These are phyloP conservation scores for Oreochromis grahami DNA, from an alignment of 2,797 vertebrate genomes.

Conservation along the genomic window DNA sequence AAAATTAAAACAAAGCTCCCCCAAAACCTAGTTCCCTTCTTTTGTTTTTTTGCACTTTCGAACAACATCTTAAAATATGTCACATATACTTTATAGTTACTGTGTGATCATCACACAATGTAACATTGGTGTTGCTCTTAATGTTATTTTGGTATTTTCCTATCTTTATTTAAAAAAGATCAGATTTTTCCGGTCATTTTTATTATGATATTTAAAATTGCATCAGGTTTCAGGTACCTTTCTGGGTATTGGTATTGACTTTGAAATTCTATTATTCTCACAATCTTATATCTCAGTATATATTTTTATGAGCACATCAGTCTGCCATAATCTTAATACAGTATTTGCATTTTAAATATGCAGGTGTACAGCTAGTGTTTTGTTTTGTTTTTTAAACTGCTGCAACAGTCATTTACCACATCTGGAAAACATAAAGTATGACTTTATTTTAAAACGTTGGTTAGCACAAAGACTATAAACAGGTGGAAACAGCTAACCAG, in stretches of 20 bases:
- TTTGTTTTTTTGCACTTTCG: rapidly evolving
- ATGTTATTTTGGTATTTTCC: not conserved
- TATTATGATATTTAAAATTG: not conserved
- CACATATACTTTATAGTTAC: not conserved
- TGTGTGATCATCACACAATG: not conserved
- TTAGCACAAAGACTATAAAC: not conserved
- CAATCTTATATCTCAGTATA: not conserved
- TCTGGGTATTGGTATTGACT: not conserved
- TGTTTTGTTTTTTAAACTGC: not conserved
- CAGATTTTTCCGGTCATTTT: not conserved
- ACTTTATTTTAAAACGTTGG: not conserved
- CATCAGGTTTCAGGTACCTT: not conserved
- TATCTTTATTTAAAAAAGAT: not conserved
- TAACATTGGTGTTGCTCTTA: not conserved
- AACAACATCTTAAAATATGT: not conserved
- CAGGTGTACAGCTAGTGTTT: not conserved
- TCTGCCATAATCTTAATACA: not conserved
- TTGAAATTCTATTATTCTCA: not conserved
- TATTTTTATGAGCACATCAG: not conserved
- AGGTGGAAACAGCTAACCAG: not conserved
- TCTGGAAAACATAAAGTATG: not conserved
- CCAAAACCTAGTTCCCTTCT: not conserved
- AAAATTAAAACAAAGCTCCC: not conserved
- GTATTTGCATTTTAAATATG: not conserved
- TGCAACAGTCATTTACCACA: not conserved